These are phyloP conservation scores for Leptopterna dolabrata DNA, from an alignment of 2,888 invertebrate genomes.

Conservation along the genomic window DNA sequence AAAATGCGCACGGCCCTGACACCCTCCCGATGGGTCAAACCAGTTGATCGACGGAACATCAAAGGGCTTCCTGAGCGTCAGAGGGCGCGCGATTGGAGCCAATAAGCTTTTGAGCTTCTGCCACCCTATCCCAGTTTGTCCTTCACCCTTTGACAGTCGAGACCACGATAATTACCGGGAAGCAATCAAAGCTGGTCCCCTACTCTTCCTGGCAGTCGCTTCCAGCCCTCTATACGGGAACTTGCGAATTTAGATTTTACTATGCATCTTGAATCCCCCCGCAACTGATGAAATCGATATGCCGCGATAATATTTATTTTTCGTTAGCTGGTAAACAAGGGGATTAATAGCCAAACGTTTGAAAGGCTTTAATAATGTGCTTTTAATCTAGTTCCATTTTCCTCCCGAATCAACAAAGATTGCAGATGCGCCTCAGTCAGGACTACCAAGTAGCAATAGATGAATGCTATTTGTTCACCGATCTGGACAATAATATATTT, in stretches of 20 bases:
- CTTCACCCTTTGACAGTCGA: background rate
- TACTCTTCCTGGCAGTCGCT: background rate
- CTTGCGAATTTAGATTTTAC: background rate
- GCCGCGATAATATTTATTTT: background rate
- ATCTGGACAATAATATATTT: no score
- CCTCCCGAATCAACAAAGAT: no score
- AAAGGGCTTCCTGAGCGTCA: background rate
- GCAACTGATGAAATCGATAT: background rate
- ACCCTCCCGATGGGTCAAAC: background rate
- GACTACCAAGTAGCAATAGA: no score
- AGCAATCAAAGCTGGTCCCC: background rate
- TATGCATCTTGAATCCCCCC: background rate
- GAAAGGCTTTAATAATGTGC: no score
- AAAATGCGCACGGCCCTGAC: background rate
- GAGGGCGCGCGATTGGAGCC: background rate
- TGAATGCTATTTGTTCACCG: no score
- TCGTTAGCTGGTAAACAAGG: background rate
- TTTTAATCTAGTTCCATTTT: no score
- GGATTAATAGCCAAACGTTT: no score
- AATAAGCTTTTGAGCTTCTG: background rate
- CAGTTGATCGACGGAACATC: background rate
- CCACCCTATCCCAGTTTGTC: background rate
- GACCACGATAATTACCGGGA: background rate
- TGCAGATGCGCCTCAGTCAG: no score
- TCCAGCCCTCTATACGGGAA: background rate